Evolutionary conservation across 2,797 vertebrate species (phyloP).

Genomic region (Melanotaenia boesemani): DNA sequence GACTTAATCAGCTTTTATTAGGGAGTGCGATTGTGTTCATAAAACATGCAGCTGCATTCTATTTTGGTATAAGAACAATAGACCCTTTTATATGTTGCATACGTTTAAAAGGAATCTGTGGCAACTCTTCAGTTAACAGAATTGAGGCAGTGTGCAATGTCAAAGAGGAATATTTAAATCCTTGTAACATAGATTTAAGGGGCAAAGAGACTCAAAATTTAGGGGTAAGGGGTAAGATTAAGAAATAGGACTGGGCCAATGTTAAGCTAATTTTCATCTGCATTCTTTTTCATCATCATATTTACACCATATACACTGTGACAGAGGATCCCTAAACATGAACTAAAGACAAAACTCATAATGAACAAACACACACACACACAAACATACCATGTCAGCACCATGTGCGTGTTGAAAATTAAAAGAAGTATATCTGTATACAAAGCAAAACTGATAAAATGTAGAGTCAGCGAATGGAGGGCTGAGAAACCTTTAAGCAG

Average conservation of each 20-base stretch:
- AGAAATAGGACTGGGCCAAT: not conserved
- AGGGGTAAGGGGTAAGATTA: not conserved
- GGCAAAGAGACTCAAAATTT: not conserved
- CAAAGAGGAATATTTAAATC: not conserved
- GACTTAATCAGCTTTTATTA: not conserved
- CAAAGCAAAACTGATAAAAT: conserved; percentile 11
- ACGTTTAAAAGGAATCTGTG: not conserved
- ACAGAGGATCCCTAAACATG: not conserved
- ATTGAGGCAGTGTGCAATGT: not conserved
- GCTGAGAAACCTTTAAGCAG: conserved; percentile 22
- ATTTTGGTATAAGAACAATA: not conserved
- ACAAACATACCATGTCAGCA: not conserved
- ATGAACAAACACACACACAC: not conserved
- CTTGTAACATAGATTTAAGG: not conserved
- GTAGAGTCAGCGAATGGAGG: conserved; percentile 6
- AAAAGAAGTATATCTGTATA: conserved; percentile 21
- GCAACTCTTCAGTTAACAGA: not conserved
- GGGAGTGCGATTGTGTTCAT: not conserved
- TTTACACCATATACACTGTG: not conserved
- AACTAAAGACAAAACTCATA: not conserved
- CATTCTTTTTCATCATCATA: not conserved
- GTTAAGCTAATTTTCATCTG: not conserved
- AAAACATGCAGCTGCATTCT: not conserved
- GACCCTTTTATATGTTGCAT: not conserved
- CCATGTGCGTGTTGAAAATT: not conserved